Conservation (phyloP, 2,113 vertebrate species). For the Phalacrocorax pelagicus region DNA sequence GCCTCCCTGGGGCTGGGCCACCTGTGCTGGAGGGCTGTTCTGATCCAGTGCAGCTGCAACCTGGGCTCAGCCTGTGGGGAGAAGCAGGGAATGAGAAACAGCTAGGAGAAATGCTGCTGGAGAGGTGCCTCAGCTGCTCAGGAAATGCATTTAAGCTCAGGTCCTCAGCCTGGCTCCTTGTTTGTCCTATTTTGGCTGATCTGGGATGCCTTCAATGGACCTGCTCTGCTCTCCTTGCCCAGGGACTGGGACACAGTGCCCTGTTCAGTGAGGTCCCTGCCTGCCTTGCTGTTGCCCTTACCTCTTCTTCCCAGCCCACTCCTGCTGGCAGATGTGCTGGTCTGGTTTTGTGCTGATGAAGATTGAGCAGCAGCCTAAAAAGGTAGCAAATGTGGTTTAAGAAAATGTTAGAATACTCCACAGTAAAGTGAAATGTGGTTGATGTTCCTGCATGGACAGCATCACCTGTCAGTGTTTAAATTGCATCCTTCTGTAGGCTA, state of each 20-base stretch:
- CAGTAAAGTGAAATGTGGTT: neutral
- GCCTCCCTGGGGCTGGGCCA: neutral
- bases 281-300: neutral
- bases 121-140: neutral
- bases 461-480: neutral
- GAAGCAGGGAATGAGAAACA: neutral
- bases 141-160: neutral
- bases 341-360: neutral
- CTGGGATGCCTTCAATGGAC: neutral
- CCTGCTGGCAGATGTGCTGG: neutral
- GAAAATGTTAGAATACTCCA: neutral
- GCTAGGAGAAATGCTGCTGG: neutral
- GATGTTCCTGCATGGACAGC: neutral
- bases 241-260: rapidly evolving
- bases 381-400: neutral
- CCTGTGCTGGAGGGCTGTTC: neutral
- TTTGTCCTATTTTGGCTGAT: neutral
- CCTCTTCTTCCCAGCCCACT: neutral
- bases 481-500: neutral
- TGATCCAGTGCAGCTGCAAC: neutral
- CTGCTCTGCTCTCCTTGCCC: neutral
- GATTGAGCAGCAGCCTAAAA: neutral
- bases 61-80: neutral
- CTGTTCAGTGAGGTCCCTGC: neutral
- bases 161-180: neutral